Percentiles rank a stretch among this genome's conserved stretches.
These are phyloP conservation scores for Corythoichthys intestinalis DNA, from an alignment of 2,113 vertebrate genomes.

Conservation along the genomic window DNA sequence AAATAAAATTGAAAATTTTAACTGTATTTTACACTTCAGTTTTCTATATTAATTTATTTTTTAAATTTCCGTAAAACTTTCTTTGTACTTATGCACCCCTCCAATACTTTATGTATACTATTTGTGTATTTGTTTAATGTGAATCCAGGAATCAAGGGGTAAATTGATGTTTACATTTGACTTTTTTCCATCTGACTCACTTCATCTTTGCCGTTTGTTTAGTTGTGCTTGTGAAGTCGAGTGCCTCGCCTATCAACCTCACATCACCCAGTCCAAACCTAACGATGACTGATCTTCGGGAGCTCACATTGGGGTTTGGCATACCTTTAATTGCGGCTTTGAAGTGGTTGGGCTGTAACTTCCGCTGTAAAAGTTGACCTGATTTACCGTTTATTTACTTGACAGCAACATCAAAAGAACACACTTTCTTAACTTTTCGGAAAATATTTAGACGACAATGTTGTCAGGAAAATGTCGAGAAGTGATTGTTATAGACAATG, in stretches of 20 bases:
- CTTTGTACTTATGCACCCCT: too few species aligned
- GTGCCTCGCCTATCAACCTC: slow-evolving; percentile 43
- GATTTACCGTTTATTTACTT: background rate
- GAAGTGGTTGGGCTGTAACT: background rate
- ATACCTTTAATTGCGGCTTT: background rate
- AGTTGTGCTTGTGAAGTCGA: slow-evolving; percentile 45
- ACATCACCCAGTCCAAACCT: slow-evolving; percentile 35
- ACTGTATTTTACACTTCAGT: too few species aligned
- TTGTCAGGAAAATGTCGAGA: background rate
- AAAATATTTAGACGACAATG: background rate
- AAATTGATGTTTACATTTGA: slow-evolving; percentile 52
- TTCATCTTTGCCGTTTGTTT: slow-evolving; percentile 50
- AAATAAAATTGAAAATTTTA: too few species aligned
- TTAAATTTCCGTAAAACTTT: too few species aligned
- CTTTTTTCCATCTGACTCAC: slow-evolving; percentile 59
- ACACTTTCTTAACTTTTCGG: background rate
- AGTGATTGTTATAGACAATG: too few species aligned
- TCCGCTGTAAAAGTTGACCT: background rate
- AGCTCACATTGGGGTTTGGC: background rate
- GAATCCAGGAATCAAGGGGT: too few species aligned
- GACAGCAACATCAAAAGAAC: background rate
- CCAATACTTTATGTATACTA: too few species aligned
- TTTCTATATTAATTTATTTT: too few species aligned
- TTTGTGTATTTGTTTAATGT: too few species aligned
- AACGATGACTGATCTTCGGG: slow-evolving; percentile 23